Evolutionary conservation across 2,797 vertebrate species (phyloP).

Genomic region (Hypotaenidia philippensis): DNA sequence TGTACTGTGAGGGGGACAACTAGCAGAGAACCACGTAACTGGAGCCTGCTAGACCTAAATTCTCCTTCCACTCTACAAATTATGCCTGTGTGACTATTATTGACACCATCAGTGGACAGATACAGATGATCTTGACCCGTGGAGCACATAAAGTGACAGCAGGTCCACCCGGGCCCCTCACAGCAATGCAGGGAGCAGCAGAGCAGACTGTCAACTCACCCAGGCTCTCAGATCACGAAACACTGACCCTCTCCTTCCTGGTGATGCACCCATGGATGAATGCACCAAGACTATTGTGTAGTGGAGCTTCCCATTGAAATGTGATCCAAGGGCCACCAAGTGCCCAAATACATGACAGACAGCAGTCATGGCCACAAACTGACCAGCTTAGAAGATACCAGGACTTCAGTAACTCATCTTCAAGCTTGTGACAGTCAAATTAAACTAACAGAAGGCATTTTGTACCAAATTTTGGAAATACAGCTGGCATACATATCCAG

Average conservation of each 20-base stretch:
- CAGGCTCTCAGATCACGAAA: not conserved
- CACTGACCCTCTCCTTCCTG: not conserved
- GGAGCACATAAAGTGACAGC: fast-evolving
- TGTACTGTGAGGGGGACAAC: not conserved
- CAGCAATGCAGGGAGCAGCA: fast-evolving
- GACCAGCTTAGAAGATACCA: not conserved
- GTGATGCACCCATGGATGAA: not conserved
- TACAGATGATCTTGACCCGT: not conserved
- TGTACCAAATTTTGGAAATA: not conserved
- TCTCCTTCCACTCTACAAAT: not conserved
- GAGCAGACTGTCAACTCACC: not conserved
- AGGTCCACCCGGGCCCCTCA: not conserved
- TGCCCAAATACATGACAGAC: no score
- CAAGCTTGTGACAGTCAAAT: not conserved
- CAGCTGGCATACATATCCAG: not conserved
- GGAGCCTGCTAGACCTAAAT: not conserved
- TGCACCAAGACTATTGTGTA: fast-evolving
- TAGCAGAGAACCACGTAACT: not conserved
- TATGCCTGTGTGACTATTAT: not conserved
- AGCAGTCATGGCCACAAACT: not conserved
- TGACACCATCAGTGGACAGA: not conserved
- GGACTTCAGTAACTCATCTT: not conserved
- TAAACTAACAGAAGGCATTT: not conserved
- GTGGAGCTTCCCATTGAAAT: not conserved
- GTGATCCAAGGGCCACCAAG: no score